Conservation (phyloP, 37 sponge, comb jelly and placozoan genomes). For the Lycopodina hypogea region DNA sequence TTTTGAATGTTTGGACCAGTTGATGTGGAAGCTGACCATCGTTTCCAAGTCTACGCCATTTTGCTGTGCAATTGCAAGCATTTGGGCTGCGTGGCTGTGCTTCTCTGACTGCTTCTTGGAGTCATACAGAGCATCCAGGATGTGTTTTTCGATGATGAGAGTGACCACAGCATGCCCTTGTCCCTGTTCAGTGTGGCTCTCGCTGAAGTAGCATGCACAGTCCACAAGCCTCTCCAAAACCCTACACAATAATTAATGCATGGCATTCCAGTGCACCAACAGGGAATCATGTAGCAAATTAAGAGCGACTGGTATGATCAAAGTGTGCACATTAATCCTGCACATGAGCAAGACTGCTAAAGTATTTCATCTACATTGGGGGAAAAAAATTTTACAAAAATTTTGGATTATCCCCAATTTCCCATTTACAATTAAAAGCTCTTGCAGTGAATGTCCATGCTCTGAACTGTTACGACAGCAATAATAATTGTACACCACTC, state of each 20-base stretch:
- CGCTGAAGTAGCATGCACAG: slow-evolving; percentile 77
- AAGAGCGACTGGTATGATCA: too few relatives aligned
- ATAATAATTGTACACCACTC: too few relatives aligned
- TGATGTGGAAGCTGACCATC: slow-evolving; percentile 35
- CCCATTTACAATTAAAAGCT: too few relatives aligned
- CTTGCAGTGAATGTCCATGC: too few relatives aligned
- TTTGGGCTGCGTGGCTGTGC: slow-evolving; percentile 15
- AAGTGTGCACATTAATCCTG: too few relatives aligned
- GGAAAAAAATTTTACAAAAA: too few relatives aligned
- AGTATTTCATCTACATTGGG: too few relatives aligned
- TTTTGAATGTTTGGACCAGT: slow-evolving; percentile 29
- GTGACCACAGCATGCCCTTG: slow-evolving; percentile 36
- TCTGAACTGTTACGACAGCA: too few relatives aligned
- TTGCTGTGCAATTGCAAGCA: slow-evolving; percentile 17
- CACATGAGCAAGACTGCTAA: too few relatives aligned
- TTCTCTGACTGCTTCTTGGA: slow-evolving; percentile 3
- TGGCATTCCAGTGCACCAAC: not conserved
- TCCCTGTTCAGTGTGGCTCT: slow-evolving; percentile 3
- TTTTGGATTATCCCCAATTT: too few relatives aligned
- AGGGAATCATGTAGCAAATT: too few relatives aligned
- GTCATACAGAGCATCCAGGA: slow-evolving; percentile 15
- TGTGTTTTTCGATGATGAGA: slow-evolving; percentile 52
- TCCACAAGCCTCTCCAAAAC: slow-evolving; percentile 55
- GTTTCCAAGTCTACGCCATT: slow-evolving; percentile 57
- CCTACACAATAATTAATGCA: slow-evolving; percentile 34